Evolutionary conservation across 2,113 vertebrate genomes (phyloP), one percentile per base, ranked within the genome.

Genomic region (Amphiprion ocellaris): DNA sequence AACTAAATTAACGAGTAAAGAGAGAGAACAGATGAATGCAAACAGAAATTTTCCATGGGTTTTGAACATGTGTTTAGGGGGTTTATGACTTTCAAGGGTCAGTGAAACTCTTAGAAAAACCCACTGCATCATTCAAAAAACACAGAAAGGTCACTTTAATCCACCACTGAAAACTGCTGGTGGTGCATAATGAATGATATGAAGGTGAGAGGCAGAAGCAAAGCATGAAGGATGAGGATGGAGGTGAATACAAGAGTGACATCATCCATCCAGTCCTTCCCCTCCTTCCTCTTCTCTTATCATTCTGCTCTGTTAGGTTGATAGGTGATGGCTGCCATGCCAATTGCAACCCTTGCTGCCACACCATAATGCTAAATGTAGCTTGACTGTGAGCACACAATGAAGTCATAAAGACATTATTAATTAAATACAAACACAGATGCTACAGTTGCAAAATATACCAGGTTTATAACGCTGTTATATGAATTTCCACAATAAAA

Each of bases 31-130:
- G 28, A 58, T 53, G 46, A 49, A 54, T 21, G 47, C 23, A 41
- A 80, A 16, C 30, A 58, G 62, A 77, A 21, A 26, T 24, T 15
- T 53, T 8, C 21, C 19, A 12, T 49, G 26, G 49, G 49, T 65
- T 37, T 60, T 60, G 61, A 73, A 44, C 10, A 49, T 50, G 26
- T 60, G 58, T 30, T 50, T 12, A 71, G 61, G 46, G 37, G 4
- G 10, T 50, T 50, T 41, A 21, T 69, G 26, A 82, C 71, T 72
- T 76, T 82, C 61, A 69, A 10, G 67, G 39, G 23, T 65, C 59
- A 74, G 33, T 41, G 0, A 39, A 65, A 69, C 69, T 44, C 28
- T 1, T 12, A 44, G 12, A 37, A 26, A 47, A 53, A 46, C 7
- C 5, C 23, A 55, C 1, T 0, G 12, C 9, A 58, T 56, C 21